Percentiles rank a stretch among this genome's conserved stretches.
phyloP scores from a whole-genome alignment of 92 coral and sea anemone genomes.

The Phenganax subtilis region DNA sequence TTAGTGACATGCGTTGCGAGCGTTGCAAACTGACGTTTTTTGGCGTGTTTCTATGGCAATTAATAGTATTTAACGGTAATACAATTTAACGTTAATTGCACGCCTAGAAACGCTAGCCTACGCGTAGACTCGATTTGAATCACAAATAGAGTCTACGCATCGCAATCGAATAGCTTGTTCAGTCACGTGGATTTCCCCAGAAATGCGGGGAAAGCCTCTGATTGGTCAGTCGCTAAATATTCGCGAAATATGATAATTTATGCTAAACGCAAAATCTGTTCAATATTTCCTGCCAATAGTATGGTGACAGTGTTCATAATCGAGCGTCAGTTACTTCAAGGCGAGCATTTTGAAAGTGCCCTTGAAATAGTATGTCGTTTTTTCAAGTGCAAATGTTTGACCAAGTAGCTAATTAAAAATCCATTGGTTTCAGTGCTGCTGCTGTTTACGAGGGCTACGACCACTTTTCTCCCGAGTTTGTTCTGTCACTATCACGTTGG shows the following conservation, averaged over 20 bases:
- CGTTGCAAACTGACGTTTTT: too few relatives aligned
- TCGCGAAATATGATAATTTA: not conserved
- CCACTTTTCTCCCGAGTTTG: not conserved
- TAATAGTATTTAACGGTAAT: too few relatives aligned
- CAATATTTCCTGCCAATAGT: not conserved
- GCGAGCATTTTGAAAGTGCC: not conserved
- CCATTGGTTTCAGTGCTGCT: constrained; percentile 15
- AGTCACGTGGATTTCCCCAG: constrained; percentile 10
- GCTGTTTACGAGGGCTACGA: not conserved
- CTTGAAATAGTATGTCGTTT: not conserved
- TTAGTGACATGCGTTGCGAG: too few relatives aligned
- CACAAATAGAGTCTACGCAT: too few relatives aligned
- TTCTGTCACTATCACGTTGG: too few relatives aligned
- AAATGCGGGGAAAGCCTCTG: not conserved
- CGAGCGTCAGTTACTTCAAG: not conserved
- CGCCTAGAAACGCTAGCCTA: too few relatives aligned
- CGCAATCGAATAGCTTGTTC: not conserved
- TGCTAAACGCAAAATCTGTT: not conserved
- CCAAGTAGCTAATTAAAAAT: constrained; percentile 1
- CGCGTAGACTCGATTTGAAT: too few relatives aligned
- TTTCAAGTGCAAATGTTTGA: constrained; percentile 7
- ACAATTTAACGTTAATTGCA: too few relatives aligned
- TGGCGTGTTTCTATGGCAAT: too few relatives aligned
- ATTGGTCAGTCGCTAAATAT: constrained; percentile 15
- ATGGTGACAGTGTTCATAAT: constrained; percentile 11